Conservation (phyloP, 2,113 vertebrate species). For the Hyla sarda region DNA sequence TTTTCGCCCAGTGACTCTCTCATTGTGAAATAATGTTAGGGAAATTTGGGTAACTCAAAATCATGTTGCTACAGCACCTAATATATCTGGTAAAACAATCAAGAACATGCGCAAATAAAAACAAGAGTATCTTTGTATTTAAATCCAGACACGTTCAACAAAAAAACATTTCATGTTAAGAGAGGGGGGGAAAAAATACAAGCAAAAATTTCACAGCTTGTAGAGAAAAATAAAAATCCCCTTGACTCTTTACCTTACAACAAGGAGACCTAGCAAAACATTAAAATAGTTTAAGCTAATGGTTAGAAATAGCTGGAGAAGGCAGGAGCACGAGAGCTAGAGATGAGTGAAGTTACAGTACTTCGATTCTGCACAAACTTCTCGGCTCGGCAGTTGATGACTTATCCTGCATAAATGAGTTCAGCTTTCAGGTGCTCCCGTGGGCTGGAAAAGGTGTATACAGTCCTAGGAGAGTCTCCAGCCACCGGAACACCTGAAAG, state of each 20-base stretch:
- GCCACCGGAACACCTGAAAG: too few species aligned
- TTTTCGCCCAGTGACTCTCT: too few species aligned
- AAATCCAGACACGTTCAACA: constrained; percentile 59
- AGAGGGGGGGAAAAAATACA: background rate
- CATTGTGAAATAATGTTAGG: too few species aligned
- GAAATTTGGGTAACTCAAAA: too few species aligned
- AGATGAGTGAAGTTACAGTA: too few species aligned
- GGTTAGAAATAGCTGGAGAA: background rate
- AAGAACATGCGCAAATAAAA: background rate
- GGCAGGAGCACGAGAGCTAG: background rate
- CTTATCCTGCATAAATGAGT: too few species aligned
- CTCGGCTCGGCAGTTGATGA: too few species aligned
- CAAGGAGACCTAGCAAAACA: background rate
- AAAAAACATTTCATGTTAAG: background rate
- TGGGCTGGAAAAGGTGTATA: too few species aligned
- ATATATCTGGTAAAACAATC: background rate
- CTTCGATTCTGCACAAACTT: too few species aligned
- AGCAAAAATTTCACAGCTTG: background rate
- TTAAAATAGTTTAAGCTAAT: background rate
- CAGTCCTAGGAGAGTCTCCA: too few species aligned
- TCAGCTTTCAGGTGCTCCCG: too few species aligned
- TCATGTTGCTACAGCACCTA: too few species aligned
- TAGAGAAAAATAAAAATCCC: background rate
- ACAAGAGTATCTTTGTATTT: constrained; percentile 73
- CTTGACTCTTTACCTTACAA: constrained; percentile 13